Conservation (phyloP, 2,888 invertebrate species). For the Eurois occulta region DNA sequence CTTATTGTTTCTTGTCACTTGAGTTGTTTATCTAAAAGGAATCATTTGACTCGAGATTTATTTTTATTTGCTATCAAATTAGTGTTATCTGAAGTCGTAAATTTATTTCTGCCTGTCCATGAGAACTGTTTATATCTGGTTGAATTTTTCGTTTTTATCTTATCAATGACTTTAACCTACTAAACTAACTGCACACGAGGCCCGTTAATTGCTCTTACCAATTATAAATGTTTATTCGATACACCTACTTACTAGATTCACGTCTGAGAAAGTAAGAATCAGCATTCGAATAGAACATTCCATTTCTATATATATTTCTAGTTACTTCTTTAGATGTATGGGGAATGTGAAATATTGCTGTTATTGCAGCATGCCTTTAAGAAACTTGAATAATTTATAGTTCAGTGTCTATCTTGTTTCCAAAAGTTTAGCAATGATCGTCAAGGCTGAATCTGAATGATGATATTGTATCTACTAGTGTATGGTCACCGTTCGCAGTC, state of each 20-base stretch:
- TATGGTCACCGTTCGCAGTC: slow-evolving; percentile 30
- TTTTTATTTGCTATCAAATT: slow-evolving; percentile 49
- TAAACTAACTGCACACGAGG: slow-evolving; percentile 9
- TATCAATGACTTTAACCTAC: slow-evolving; percentile 41
- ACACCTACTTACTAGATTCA: background rate
- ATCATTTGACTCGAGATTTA: slow-evolving; percentile 24
- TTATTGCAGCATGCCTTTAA: slow-evolving; percentile 42
- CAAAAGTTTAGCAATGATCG: slow-evolving; percentile 45
- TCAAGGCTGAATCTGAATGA: slow-evolving; percentile 37
- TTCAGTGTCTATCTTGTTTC: slow-evolving; percentile 9
- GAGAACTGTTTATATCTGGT: slow-evolving; percentile 17
- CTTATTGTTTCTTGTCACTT: slow-evolving; percentile 37
- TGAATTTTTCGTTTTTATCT: slow-evolving; percentile 26
- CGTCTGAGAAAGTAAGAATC: background rate
- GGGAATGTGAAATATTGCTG: slow-evolving; percentile 36
- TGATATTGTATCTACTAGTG: slow-evolving; percentile 25
- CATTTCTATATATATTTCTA: slow-evolving; percentile 18
- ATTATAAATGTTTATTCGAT: slow-evolving; percentile 20
- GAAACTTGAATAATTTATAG: slow-evolving; percentile 51
- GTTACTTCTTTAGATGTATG: slow-evolving; percentile 24
- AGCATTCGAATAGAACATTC: slow-evolving; percentile 8
- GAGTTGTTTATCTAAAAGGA: slow-evolving; percentile 18
- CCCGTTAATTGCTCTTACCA: slow-evolving; percentile 19
- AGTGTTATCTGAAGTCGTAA: slow-evolving; percentile 33
- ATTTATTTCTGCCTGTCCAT: slow-evolving; percentile 25